Evolutionary conservation across 1,140 invertebrate genomes (phyloP).

Genomic region (Leptinotarsa defecta): DNA sequence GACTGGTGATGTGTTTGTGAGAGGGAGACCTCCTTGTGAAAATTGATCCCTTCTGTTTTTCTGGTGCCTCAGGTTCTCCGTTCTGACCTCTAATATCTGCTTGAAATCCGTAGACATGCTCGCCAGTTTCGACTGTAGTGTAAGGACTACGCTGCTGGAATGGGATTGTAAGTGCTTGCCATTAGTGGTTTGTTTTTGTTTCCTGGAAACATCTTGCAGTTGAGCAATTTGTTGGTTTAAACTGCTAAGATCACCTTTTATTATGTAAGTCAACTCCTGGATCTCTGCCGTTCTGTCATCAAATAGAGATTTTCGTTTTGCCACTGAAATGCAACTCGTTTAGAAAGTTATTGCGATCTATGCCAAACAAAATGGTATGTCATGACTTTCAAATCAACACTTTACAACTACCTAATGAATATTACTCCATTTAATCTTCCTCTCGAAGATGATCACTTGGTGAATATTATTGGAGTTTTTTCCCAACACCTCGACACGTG

Average conservation of each 20-base stretch:
- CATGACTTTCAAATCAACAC: too few relatives aligned
- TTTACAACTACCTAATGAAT: too few relatives aligned
- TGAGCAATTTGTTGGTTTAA: constrained; percentile 95
- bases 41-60: constrained; percentile 93
- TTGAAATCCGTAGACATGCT: constrained; percentile 97
- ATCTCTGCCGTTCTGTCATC: constrained; percentile 95
- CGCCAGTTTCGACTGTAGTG: constrained; percentile 93
- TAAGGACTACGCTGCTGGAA: constrained; percentile 93
- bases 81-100: constrained; percentile 85
- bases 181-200: constrained; percentile 66
- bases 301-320: constrained; percentile 96
- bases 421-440: too few relatives aligned
- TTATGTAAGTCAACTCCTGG: constrained; percentile 96
- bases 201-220: constrained; percentile 77
- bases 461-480: too few relatives aligned
- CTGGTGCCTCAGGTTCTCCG: constrained; percentile 94
- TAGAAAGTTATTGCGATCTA: too few relatives aligned
- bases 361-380: too few relatives aligned
- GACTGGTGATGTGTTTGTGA: constrained; percentile 50
- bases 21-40: constrained; percentile 79
- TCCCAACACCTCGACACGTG: too few relatives aligned
- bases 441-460: too few relatives aligned
- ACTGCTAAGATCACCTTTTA: constrained; percentile 93
- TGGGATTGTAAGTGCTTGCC: constrained; percentile 89
- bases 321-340: constrained; percentile 71